A percentile compares a stretch with the other conserved stretches of the same genome.
These are phyloP conservation scores for Diadema setosum DNA, from an alignment of 35 echinoderm and acorn worm species.

Conservation along the genomic window DNA sequence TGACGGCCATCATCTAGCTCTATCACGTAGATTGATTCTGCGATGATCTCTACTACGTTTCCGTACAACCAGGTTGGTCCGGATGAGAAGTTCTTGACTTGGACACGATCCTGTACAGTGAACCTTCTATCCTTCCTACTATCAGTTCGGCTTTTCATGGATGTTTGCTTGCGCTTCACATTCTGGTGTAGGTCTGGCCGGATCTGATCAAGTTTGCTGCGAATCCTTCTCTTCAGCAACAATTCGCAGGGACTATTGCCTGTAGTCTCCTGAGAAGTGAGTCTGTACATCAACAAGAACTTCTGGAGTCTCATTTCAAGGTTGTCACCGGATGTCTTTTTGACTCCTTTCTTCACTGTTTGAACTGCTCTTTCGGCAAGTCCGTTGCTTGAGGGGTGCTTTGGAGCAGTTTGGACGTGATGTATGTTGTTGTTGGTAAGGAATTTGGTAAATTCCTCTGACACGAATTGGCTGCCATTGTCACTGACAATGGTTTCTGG, in stretches of 20 bases:
- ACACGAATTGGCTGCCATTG: slow-evolving; percentile 51
- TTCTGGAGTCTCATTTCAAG: slow-evolving; percentile 50
- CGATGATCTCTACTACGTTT: slow-evolving; percentile 2
- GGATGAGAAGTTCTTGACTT: slow-evolving; percentile 50
- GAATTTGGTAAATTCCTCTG: slow-evolving; percentile 56
- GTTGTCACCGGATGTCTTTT: slow-evolving; percentile 31
- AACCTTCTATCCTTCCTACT: slow-evolving; percentile 9
- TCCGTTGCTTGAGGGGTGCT: slow-evolving; percentile 57
- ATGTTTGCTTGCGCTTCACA: slow-evolving; percentile 29
- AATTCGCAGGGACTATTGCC: slow-evolving; percentile 62
- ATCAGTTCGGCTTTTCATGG: slow-evolving; percentile 29
- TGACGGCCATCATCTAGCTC: slow-evolving; percentile 41
- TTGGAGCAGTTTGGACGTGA: slow-evolving; percentile 64
- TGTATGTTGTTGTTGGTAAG: slow-evolving; percentile 28
- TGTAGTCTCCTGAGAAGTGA: slow-evolving; percentile 55
- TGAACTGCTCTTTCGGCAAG: slow-evolving; percentile 62
- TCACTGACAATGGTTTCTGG: slow-evolving; percentile 66
- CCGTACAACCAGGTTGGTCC: slow-evolving; percentile 41
- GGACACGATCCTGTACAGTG: slow-evolving; percentile 23
- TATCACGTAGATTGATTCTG: neutral
- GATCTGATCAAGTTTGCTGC: slow-evolving; percentile 46
- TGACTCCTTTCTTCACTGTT: slow-evolving; percentile 57
- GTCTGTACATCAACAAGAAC: slow-evolving; percentile 48
- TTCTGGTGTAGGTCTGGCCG: slow-evolving; percentile 26
- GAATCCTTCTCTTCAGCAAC: slow-evolving; percentile 30